Conservation (phyloP, 1,140 invertebrate species). For the Atta texana region DNA sequence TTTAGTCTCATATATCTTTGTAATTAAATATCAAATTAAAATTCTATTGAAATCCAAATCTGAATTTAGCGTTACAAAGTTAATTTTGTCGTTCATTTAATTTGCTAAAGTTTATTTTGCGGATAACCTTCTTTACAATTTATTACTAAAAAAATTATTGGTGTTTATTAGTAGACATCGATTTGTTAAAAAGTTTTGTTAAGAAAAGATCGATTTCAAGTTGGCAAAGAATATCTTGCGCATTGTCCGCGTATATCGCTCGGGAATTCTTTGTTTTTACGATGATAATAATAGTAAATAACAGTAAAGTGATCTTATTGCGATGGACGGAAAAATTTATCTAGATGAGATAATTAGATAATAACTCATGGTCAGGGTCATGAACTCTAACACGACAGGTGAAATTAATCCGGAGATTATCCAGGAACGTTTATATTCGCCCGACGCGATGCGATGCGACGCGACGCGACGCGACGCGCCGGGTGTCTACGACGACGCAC, state of each 20-base stretch:
- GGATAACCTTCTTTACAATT: neutral
- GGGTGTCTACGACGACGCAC: slow-evolving; percentile 57
- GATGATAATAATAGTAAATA: slow-evolving; percentile 3
- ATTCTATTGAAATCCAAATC: neutral
- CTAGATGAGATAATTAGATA: slow-evolving; percentile 66
- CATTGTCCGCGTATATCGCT: neutral
- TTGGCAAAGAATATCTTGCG: neutral
- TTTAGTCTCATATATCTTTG: neutral
- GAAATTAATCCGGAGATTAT: slow-evolving; percentile 76
- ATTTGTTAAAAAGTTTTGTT: neutral
- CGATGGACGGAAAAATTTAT: slow-evolving; percentile 37
- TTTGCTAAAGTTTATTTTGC: neutral
- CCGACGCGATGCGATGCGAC: slow-evolving; percentile 16
- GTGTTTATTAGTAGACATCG: neutral
- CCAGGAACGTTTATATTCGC: slow-evolving; percentile 57
- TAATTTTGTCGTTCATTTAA: neutral
- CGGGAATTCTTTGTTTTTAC: neutral
- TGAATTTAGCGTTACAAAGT: neutral
- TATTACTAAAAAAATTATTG: neutral
- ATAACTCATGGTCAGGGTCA: slow-evolving; percentile 65
- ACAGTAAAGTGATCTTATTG: neutral
- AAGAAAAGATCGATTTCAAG: neutral
- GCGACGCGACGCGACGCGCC: slow-evolving; percentile 47
- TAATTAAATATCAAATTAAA: slow-evolving; percentile 18
- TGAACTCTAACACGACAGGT: slow-evolving; percentile 48